Evolutionary conservation across 2,113 vertebrate species (phyloP), one percentile per base, ranked within the genome.

Genomic region (Elgaria multicarinata): DNA sequence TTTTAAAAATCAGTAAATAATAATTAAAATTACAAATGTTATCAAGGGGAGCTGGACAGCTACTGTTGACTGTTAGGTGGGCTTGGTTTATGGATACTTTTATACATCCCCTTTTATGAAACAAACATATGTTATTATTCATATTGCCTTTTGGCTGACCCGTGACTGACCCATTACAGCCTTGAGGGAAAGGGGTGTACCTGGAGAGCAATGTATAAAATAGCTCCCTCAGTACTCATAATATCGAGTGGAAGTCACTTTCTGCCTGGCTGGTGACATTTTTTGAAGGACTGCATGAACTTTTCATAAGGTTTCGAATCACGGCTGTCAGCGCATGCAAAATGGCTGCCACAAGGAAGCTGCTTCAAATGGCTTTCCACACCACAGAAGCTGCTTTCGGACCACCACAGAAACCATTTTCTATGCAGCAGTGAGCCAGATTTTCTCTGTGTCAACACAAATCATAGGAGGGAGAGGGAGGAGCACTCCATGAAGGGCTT

Each of bases 41-140:
- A 50, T 50, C 46, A 74, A 9, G 31, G 92, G 94, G 93, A 0
- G 87, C 90, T 94, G 92, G 74, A 24, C 22, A 22, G 46, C 46
- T 8, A 50, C 46, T 5, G 94, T 88, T 88, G 90, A 93, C 91
- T 94, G 94, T 92, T 89, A 92, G 92, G 42, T 76, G 74, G 74
- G 28, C 42, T 76, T 46, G 42, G 39, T 53, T 24, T 46, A 39
- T 76, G 14, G 22, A 7, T 22, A 44, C 24, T 24, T 76, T 20
- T 76, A 39, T 53, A 53, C 10, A 53, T 53, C 9, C 50, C 9
- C 4, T 53, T 53, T 53, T 53, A 53, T 10, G 12, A 53, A 53
- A 53, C 50, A 53, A 53, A 53, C 50, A 53, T 53, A 53, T 53
- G 50, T 53, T 53, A 76, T 39, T 26, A 42, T 24, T 76, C 18